Evolutionary conservation across 2,888 invertebrate genomes (phyloP).

Genomic region (Stratiomys singularior): DNA sequence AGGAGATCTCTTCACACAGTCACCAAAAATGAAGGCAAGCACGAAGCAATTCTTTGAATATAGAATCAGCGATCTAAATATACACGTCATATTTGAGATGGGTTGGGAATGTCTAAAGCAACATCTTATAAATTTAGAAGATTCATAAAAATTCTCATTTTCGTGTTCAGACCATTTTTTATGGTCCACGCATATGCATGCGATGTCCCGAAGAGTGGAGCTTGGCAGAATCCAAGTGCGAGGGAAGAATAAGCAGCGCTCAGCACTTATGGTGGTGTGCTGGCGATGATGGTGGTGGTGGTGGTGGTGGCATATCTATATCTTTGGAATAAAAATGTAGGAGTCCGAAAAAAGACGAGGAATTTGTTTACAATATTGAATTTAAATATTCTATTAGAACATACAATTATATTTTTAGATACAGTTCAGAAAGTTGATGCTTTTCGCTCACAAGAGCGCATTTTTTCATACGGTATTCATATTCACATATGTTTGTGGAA

Average conservation of each 20-base stretch:
- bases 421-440: constrained; percentile 19
- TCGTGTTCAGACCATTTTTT: not conserved
- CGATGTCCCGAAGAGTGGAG: not conserved
- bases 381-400: not conserved
- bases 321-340: not conserved
- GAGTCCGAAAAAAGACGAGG: constrained; percentile 12
- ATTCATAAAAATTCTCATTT: constrained; percentile 48
- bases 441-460: not conserved
- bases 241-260: too few relatives aligned
- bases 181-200: not conserved
- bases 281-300: too few relatives aligned
- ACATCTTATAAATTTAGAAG: constrained; percentile 50
- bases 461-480: constrained; percentile 14
- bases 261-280: too few relatives aligned
- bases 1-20: constrained; percentile 47
- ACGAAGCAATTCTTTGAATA: constrained; percentile 47
- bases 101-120: constrained; percentile 49
- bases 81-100: constrained; percentile 49
- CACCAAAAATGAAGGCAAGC: constrained; percentile 47
- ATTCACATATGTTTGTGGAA: not conserved
- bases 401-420: constrained; percentile 36
- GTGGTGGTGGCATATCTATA: not conserved
- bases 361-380: constrained; percentile 39
- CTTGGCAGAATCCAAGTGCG: not conserved
- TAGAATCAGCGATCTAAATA: constrained; percentile 51